phyloP scores from a whole-genome alignment of 1,140 invertebrate genomes.

The Hetaerina americana region DNA sequence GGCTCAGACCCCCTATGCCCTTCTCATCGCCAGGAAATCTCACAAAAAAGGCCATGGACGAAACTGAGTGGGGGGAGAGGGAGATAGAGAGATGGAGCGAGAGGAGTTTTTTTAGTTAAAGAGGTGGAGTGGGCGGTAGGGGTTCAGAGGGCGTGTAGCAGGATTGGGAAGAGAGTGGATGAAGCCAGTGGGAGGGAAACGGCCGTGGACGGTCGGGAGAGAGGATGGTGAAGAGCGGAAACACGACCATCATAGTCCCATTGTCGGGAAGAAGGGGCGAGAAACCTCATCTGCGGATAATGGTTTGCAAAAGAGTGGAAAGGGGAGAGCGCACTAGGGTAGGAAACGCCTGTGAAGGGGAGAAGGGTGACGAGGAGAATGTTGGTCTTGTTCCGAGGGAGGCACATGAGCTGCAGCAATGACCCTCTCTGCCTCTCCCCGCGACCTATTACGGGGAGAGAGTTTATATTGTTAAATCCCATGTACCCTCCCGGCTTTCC shows the following conservation, averaged over 20 bases:
- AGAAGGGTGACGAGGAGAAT: too few relatives aligned
- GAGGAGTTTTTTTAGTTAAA: too few relatives aligned
- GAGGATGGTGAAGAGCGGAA: neutral
- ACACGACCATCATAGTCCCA: neutral
- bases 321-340: too few relatives aligned
- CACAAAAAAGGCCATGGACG: neutral
- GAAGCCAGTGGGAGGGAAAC: too few relatives aligned
- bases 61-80: too few relatives aligned
- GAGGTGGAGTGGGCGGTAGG: too few relatives aligned
- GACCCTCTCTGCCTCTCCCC: neutral
- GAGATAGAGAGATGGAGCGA: too few relatives aligned
- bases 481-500: neutral
- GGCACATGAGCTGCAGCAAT: neutral
- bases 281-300: neutral
- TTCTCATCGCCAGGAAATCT: neutral
- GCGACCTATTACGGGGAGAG: neutral
- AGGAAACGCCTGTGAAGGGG: too few relatives aligned
- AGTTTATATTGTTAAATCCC: neutral
- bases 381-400: neutral
- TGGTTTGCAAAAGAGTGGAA: neutral
- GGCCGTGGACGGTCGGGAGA: too few relatives aligned
- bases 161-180: neutral
- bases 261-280: neutral
- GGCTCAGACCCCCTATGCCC: neutral
- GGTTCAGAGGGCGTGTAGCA: neutral